phyloP scores from a whole-genome alignment of 2,888 invertebrate species.

The Ochropacha duplaris region DNA sequence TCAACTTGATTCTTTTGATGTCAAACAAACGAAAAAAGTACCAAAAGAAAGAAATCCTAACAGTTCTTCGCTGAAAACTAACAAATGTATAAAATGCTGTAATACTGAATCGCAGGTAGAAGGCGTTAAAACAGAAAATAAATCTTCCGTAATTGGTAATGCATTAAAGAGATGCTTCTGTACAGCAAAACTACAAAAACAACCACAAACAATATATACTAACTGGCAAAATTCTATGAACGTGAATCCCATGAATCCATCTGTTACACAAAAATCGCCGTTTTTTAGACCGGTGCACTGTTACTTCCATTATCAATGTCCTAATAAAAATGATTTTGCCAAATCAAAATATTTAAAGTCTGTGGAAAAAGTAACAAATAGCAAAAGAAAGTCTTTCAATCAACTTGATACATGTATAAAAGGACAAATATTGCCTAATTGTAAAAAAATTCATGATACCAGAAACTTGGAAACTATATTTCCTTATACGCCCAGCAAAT shows the following conservation, averaged over 20 bases:
- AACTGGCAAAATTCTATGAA: neutral
- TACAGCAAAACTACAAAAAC: slow-evolving; percentile 35
- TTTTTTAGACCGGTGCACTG: neutral
- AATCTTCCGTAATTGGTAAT: slow-evolving; percentile 27
- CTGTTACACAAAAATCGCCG: neutral
- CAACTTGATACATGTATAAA: slow-evolving; percentile 1
- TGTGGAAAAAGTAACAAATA: neutral
- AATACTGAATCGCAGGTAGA: slow-evolving; percentile 11
- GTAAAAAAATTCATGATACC: slow-evolving; percentile 2
- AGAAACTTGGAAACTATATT: slow-evolving; percentile 39
- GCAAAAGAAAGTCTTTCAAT: neutral
- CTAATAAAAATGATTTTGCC: neutral
- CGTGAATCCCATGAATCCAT: neutral
- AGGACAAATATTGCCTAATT: neutral
- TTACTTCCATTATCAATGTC: neutral
- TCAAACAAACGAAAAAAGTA: neutral
- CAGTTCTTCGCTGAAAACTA: neutral
- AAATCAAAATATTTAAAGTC: neutral
- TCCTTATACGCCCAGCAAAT: slow-evolving; percentile 42
- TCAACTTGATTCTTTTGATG: neutral
- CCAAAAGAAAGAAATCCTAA: neutral
- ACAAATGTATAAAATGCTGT: neutral
- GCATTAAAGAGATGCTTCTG: slow-evolving; percentile 48
- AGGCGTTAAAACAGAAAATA: slow-evolving; percentile 20
- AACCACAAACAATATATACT: neutral